Conservation (phyloP, 23 tunicate genomes). For the Trididemnum miniatum region DNA sequence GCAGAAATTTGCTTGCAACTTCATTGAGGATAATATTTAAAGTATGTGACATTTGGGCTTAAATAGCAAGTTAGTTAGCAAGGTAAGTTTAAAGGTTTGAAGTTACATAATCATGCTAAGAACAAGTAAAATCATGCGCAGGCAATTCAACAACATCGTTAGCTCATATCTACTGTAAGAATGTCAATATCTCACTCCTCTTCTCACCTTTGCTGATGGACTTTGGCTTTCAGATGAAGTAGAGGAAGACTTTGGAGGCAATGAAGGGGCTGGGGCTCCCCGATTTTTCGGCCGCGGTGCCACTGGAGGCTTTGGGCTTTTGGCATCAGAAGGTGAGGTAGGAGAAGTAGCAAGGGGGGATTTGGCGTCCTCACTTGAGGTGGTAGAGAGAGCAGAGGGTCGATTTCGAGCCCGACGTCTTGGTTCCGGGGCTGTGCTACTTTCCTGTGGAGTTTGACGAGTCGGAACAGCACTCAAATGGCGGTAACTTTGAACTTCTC, state of each 20-base stretch:
- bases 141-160: too few relatives aligned
- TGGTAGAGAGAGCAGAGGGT: conserved; percentile 13
- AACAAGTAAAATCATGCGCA: too few relatives aligned
- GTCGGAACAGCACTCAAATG: conserved; percentile 55
- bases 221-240: not conserved
- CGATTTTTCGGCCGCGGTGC: conserved; percentile 53
- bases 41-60: too few relatives aligned
- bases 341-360: not conserved
- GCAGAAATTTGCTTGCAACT: too few relatives aligned
- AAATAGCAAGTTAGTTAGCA: too few relatives aligned
- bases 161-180: too few relatives aligned
- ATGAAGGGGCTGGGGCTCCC: conserved; percentile 9
- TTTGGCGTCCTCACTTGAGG: conserved; percentile 9
- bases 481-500: conserved; percentile 43
- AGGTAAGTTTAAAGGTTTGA: too few relatives aligned
- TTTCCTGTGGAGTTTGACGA: not conserved
- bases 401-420: conserved; percentile 40
- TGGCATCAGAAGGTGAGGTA: not conserved
- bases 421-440: conserved; percentile 6
- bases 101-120: too few relatives aligned
- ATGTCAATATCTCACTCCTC: too few relatives aligned
- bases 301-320: conserved; percentile 34
- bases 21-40: too few relatives aligned
- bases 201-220: conserved; percentile 19
- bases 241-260: conserved; percentile 29